Conservation (phyloP, 2,797 vertebrate genomes). For the Anabacerthia variegaticeps region DNA sequence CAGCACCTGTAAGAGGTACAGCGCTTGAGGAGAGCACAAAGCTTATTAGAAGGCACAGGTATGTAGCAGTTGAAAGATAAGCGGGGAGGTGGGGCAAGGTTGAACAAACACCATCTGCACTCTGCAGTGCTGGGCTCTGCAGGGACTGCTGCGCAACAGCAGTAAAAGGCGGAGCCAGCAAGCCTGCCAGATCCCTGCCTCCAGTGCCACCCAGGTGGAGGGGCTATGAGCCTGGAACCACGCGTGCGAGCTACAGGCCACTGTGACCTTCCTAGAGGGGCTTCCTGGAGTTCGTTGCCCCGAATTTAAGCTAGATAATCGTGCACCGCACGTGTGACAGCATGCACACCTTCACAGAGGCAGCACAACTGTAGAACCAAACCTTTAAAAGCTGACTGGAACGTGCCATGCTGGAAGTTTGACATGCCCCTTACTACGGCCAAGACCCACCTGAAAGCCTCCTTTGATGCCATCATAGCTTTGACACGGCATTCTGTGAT, state of each 20-base stretch:
- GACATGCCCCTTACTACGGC: rapidly evolving
- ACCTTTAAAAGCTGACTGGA: rapidly evolving
- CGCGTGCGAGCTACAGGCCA: rapidly evolving
- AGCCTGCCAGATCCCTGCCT: neutral
- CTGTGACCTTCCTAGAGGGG: rapidly evolving
- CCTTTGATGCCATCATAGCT: neutral
- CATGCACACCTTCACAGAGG: rapidly evolving
- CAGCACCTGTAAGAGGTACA: neutral
- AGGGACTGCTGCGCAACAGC: slow-evolving; percentile 61
- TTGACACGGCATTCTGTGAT: rapidly evolving
- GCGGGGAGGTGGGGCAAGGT: slow-evolving; percentile 34
- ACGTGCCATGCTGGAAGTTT: rapidly evolving
- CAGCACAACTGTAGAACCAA: neutral
- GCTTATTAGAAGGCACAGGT: slow-evolving; percentile 19
- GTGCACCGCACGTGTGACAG: rapidly evolving
- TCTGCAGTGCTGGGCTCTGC: slow-evolving; percentile 51
- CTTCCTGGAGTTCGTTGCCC: neutral
- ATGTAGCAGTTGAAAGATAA: slow-evolving; percentile 21
- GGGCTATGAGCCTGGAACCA: neutral
- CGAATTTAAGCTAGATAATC: neutral
- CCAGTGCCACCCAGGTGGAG: neutral
- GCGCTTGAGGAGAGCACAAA: neutral
- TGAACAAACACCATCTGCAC: slow-evolving; percentile 62
- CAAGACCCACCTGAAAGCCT: neutral
- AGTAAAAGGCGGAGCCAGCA: slow-evolving; percentile 34